Base-by-base conservation (phyloP, 2,113 vertebrate species). In the Delphinus delphis region DNA sequence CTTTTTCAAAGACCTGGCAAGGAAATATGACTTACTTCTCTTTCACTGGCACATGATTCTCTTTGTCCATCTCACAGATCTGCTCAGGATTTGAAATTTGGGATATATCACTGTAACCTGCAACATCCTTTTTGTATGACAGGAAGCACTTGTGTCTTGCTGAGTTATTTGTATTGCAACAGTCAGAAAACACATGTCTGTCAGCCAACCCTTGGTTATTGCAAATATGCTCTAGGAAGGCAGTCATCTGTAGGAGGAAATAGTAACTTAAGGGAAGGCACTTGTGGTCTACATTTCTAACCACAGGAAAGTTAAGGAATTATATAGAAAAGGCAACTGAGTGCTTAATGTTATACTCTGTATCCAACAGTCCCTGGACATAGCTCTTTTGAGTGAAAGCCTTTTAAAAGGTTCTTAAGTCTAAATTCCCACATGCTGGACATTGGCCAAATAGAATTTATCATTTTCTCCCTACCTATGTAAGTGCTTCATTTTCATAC, bases 71-170 rank as follows among this genome's bases (percentile, higher is more conserved):
- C 70, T 85, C 73, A 88, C 95, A 96, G 82, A 79, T 77, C 6
- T 77, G 31, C 68, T 93, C 86, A 26, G 83, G 82, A 88, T 83
- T 62, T 47, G 44, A 70, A 50, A 55, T 71, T 71, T 84, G 81
- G 53, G 71, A 33, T 26, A 13, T 28, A 28, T 88, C 53, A 5
- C 41, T 81, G 31, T 25, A 23, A 58, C 11, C 60, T 25, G 6
- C 28, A 13, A 65, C 53, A 82, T 81, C 76, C 50, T 91, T 96
- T 96, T 95, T 92, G 44, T 88, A 20, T n/a, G 60, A 88, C 15
- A 96, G 60, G 44, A 97, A 95, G 65, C 89, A 96, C 36, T 63
- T 55, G 6, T 88, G 89, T 58, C 86, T 96, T 81, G 21, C 81
- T 91, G 92, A 93, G 36, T 31, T 96, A 65, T 70, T 95, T 60